Evolutionary conservation across 2,797 vertebrate genomes (phyloP).

Genomic region (Cygnus olor): DNA sequence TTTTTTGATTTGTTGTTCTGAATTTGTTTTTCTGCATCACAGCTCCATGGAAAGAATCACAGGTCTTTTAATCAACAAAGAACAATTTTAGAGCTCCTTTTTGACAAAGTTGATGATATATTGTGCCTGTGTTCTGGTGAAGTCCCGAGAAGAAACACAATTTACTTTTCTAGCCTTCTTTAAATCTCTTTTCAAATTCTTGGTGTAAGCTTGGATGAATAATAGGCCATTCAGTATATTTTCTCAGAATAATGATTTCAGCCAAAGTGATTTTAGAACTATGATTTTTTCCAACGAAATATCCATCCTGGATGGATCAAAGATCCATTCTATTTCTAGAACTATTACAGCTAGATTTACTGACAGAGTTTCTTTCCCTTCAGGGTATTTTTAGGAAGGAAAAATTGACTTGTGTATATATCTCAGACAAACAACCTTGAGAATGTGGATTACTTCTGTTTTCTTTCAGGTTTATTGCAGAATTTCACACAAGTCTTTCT

Average conservation of each 20-base stretch:
- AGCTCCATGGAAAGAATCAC: not conserved
- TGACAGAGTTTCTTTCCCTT: not conserved
- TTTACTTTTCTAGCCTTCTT: not conserved
- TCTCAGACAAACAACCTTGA: not conserved
- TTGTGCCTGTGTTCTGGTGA: not conserved
- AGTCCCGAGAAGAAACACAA: not conserved
- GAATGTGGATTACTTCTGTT: not conserved
- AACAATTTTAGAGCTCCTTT: not conserved
- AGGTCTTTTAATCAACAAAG: no score
- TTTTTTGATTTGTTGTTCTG: not conserved
- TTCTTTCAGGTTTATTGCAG: not conserved
- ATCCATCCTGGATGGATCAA: not conserved
- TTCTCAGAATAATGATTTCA: not conserved
- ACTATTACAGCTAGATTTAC: not conserved
- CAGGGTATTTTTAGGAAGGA: not conserved
- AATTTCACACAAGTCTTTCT: not conserved
- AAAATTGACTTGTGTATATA: not conserved
- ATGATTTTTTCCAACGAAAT: not conserved
- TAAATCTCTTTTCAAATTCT: not conserved
- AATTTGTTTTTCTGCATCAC: not conserved
- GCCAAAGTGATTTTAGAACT: not conserved
- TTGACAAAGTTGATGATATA: not conserved
- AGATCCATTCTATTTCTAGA: not conserved
- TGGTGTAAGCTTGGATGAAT: not conserved
- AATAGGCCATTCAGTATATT: not conserved